Evolutionary conservation across 2,113 vertebrate genomes (phyloP), one percentile per base, ranked within the genome.

Genomic region (Etheostoma cragini): DNA sequence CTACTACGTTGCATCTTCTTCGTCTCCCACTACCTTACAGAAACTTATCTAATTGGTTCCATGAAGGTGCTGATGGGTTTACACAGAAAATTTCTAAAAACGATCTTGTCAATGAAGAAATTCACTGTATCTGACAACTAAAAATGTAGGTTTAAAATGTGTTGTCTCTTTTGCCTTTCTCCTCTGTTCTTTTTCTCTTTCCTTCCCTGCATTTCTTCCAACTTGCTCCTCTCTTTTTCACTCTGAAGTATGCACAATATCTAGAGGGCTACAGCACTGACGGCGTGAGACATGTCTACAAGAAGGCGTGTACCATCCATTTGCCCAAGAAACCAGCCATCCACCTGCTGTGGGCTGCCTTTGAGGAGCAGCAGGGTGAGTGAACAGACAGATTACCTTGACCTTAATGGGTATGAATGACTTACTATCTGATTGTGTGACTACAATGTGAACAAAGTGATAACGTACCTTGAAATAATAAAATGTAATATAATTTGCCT

Each of bases 61-160:
- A 98, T 98, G 97, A 99, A 99, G 98, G 98, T 99, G 98, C 98
- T 98, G 98, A 97, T 98, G 98, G 98, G 98, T 99, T 99, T 99
- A 98, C 93, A 98, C 98, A 98, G 97, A 98, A 98, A 94, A 95
- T 94, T 98, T 99, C 97, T 97, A 97, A 96, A 96, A 96, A 96
- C 94, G 92, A 95, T 97, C 98, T 98, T 98, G 97, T 96, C 96
- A 94, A 96, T 97, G 97, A 92, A 93, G 96, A 96, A 95, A 96
- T 95, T 95, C 94, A 91, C 78, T 81, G 53, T 93, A 93, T 74
- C 93, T 79, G 91, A 21, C 76, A 80, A 93, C 92, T 93, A 90
- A 95, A 96, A 94, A 63, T 85, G 70, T 88, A 86, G 86, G 81
- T 91, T 87, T 87, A 88, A 91, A 94, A 89, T 90, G 72, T 89